phyloP scores from a whole-genome alignment of 2,113 vertebrate genomes.

The Thunnus thynnus region DNA sequence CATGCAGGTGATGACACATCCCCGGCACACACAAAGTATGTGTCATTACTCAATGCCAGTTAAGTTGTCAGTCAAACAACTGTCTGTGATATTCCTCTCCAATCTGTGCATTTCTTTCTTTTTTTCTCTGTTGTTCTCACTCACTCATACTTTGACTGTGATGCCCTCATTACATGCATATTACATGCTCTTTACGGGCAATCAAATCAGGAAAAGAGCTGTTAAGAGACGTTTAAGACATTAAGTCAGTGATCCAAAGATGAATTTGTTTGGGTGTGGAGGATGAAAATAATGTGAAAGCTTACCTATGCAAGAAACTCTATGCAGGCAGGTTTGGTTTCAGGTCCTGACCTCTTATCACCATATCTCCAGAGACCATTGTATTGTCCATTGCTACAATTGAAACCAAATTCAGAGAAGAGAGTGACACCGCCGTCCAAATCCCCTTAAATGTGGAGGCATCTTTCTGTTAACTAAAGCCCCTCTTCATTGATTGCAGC shows the following conservation, averaged over 20 bases:
- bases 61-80: constrained; percentile 61
- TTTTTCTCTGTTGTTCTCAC: not conserved
- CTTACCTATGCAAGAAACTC: constrained; percentile 64
- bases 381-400: constrained; percentile 61
- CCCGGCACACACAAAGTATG: constrained; percentile 76
- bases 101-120: not conserved
- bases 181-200: not conserved
- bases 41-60: constrained; percentile 77
- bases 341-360: constrained; percentile 73
- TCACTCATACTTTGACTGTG: constrained; percentile 2
- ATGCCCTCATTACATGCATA: not conserved
- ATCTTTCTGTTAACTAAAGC: constrained; percentile 22
- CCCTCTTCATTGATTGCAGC: not conserved
- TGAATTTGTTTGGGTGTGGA: constrained; percentile 46
- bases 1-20: constrained; percentile 85
- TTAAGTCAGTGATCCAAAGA: constrained; percentile 7
- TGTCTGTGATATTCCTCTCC: constrained; percentile 47
- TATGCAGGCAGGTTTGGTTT: constrained; percentile 64
- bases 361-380: constrained; percentile 62
- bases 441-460: constrained; percentile 43
- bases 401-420: constrained; percentile 68
- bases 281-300: constrained; percentile 43
- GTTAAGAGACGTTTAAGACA: constrained; percentile 19
- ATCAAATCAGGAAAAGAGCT: not conserved
- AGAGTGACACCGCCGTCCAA: constrained; percentile 47